These are phyloP conservation scores for Calliopsis andreniformis DNA, from an alignment of 1,140 invertebrate species.

Conservation along the genomic window DNA sequence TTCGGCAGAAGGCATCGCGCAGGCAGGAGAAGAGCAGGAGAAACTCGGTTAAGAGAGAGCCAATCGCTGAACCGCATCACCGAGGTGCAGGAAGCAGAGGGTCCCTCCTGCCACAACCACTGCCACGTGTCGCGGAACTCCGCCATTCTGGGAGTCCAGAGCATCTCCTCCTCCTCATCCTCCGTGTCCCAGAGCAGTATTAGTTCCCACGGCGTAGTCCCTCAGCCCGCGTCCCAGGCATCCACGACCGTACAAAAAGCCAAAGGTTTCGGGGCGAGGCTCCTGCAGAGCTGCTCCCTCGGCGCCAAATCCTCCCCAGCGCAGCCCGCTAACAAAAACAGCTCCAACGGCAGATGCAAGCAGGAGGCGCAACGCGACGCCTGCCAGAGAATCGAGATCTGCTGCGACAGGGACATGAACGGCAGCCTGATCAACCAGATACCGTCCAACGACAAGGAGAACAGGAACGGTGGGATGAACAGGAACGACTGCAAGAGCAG, in stretches of 20 bases:
- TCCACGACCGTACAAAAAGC: conserved; percentile 75
- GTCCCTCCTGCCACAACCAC: conserved; percentile 67
- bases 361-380: conserved; percentile 28
- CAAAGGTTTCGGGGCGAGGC: conserved; percentile 78
- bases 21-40: conserved; percentile 82
- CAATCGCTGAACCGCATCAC: conserved; percentile 91
- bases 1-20: conserved; percentile 81
- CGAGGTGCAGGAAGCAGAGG: conserved; percentile 87
- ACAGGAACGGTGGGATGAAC: conserved; percentile 60
- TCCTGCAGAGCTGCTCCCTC: conserved; percentile 78
- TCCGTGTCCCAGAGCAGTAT: conserved; percentile 59
- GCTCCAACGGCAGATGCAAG: conserved; percentile 19
- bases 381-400: conserved; percentile 42
- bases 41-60: conserved; percentile 88
- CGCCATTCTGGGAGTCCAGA: conserved; percentile 59
- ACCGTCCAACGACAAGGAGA: conserved; percentile 62
- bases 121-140: conserved; percentile 71
- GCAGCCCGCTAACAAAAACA: conserved; percentile 30
- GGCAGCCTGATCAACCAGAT: conserved; percentile 27
- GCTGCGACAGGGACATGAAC: conserved; percentile 48
- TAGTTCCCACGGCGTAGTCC: conserved; percentile 30
- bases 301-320: conserved; percentile 44
- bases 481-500: conserved; percentile 75
- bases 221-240: conserved; percentile 59
- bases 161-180: conserved; percentile 56